Evolutionary conservation across 1,140 invertebrate genomes (phyloP), one percentile per base, ranked within the genome.

Genomic region (Atopsyche davidsoni): DNA sequence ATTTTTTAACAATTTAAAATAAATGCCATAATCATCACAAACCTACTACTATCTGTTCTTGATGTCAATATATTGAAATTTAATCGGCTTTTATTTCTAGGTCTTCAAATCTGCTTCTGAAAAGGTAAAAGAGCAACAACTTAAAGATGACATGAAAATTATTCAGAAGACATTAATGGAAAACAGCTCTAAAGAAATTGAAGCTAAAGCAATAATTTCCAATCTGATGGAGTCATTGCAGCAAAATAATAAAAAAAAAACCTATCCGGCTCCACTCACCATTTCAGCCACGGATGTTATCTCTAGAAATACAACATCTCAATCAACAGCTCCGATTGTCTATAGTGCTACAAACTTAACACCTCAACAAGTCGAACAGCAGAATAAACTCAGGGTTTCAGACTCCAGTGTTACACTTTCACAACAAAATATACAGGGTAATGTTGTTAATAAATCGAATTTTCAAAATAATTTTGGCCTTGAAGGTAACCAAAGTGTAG

Each of bases 41-140:
- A 13, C 28, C 16, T 14, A 43, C 21, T 25, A 14, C 1, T 24
- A 47, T 24, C 1, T 46, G 4, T 38, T 47, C 4, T 36, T 36
- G 11, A 36, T 17, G 6, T 9, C 13, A 7, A 7, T 36, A 7
- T 9, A 36, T 28, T 7, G 24, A 6, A 7, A 28, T 28, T n/a
- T n/a, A n/a, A n/a, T n/a, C n/a, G n/a, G n/a, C n/a, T 38, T 14
- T 6, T 38, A 21, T 19, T 51, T 51, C 16, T 19, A 58, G 55
- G 55, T 58, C 17, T 38, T 58, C 31, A 58, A 58, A 51, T 51
- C 40, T 34, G 55, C 47, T 31, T 35, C 46, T 14, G 51, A 58
- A 43, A 58, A 53, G 39, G 51, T 53, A n/a, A 58, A 58, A 36
- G 44, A 58, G 24, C 45, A 51, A 39, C 51, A 58, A 41, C 11